These are phyloP conservation scores for Aelia acuminata DNA, from an alignment of 2,888 invertebrate species.

Conservation along the genomic window DNA sequence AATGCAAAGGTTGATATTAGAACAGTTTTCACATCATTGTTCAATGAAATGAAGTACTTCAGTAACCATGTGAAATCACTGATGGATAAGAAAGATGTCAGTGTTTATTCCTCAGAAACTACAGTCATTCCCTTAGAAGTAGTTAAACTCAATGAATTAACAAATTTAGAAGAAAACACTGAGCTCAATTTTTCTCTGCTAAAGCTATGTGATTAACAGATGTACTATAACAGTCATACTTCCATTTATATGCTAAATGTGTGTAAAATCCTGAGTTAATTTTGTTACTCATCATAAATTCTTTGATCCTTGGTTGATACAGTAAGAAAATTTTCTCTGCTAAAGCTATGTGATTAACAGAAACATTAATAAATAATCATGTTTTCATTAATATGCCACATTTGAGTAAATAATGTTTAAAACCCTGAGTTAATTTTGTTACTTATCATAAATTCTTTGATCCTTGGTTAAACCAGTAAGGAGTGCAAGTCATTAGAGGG, in stretches of 20 bases:
- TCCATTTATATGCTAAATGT: no score
- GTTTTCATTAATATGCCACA: no score
- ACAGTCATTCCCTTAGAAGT: conserved; percentile 14
- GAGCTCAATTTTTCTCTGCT: background rate
- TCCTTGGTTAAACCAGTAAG: no score
- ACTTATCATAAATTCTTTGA: no score
- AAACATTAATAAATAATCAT: no score
- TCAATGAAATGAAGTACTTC: conserved; percentile 27
- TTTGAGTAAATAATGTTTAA: no score
- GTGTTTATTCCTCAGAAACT: background rate
- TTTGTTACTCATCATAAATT: no score
- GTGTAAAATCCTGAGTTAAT: no score
- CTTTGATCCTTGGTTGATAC: no score
- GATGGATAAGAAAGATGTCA: background rate
- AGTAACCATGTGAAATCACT: background rate
- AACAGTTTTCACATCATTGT: conserved; percentile 1
- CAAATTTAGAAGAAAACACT: conserved; percentile 14
- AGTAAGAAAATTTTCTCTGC: background rate
- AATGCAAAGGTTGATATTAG: background rate
- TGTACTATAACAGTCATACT: no score
- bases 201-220: background rate
- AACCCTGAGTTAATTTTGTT: no score
- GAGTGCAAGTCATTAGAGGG: no score
- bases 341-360: background rate
- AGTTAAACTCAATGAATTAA: background rate